Percentiles rank a stretch among this genome's conserved stretches.
phyloP scores from a whole-genome alignment of 2,797 vertebrate species.

The Amblyraja radiata region DNA sequence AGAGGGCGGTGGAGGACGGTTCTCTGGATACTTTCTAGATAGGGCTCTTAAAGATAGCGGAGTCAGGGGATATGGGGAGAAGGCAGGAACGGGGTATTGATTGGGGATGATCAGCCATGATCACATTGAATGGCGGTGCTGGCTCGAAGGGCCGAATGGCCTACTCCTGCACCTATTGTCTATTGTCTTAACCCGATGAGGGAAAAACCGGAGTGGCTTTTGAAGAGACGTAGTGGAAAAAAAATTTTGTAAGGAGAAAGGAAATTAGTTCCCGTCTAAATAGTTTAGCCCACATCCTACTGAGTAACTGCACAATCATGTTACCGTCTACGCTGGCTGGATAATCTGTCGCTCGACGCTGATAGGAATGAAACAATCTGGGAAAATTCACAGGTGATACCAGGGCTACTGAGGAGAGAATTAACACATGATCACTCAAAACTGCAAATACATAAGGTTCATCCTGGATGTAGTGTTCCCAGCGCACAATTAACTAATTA shows the following conservation, averaged over 20 bases:
- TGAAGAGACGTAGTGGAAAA: constrained; percentile 35
- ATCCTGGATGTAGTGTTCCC: background rate
- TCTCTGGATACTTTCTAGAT: too few relatives aligned
- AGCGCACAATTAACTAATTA: background rate
- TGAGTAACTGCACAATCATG: background rate
- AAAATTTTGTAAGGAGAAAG: constrained; percentile 47
- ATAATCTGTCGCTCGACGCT: background rate
- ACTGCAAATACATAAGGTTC: background rate
- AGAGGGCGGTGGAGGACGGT: too few relatives aligned
- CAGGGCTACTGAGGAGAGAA: background rate
- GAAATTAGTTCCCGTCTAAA: constrained; percentile 46
- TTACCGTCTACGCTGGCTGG: background rate
- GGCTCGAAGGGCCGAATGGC: too few relatives aligned
- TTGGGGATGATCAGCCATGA: too few relatives aligned
- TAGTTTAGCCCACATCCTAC: background rate
- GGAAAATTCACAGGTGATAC: background rate
- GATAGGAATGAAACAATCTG: background rate
- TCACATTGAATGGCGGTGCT: too few relatives aligned
- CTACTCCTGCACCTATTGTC: too few relatives aligned
- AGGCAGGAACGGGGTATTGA: too few relatives aligned
- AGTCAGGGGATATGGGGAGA: too few relatives aligned
- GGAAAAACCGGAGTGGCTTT: background rate
- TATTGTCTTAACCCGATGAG: background rate
- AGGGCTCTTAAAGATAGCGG: too few relatives aligned
- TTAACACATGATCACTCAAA: background rate